Conservation (phyloP, 2,113 vertebrate genomes). For the Neofelis nebulosa region DNA sequence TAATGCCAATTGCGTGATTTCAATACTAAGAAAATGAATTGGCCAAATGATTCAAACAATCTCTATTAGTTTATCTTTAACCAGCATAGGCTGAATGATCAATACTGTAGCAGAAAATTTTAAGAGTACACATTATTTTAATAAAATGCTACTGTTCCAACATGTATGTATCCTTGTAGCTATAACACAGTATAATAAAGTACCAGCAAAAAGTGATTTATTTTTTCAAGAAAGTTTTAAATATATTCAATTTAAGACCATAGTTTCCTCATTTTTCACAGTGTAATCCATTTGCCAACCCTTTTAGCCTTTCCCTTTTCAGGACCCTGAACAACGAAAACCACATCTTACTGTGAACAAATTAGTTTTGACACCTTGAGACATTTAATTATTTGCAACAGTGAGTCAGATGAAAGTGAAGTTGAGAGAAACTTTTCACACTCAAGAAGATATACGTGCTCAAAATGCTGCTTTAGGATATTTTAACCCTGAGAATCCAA, state of each 20-base stretch:
- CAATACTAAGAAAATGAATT: not conserved
- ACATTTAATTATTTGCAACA: conserved; percentile 67
- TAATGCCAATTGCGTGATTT: conserved; percentile 52
- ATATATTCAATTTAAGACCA: not conserved
- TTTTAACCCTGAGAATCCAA: not conserved
- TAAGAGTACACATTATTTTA: not conserved
- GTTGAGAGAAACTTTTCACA: conserved; percentile 39
- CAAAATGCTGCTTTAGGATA: not conserved
- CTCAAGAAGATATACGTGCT: not conserved
- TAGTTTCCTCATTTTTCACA: not conserved
- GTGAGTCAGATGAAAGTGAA: conserved; percentile 52
- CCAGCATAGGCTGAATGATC: not conserved
- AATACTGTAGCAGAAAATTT: not conserved
- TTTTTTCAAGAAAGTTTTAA: not conserved
- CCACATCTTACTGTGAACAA: conserved; percentile 42
- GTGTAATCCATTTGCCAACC: not conserved
- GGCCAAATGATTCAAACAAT: not conserved
- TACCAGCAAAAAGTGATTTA: not conserved
- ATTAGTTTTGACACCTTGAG: conserved; percentile 62
- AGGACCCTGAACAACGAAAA: conserved; percentile 26
- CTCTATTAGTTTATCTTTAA: not conserved
- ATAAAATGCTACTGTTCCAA: not conserved
- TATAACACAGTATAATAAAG: not conserved
- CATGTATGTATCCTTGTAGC: not conserved
- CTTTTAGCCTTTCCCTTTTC: conserved; percentile 24